Base-by-base conservation (phyloP, 1,140 invertebrate species). In the Drosophila serrata region DNA sequence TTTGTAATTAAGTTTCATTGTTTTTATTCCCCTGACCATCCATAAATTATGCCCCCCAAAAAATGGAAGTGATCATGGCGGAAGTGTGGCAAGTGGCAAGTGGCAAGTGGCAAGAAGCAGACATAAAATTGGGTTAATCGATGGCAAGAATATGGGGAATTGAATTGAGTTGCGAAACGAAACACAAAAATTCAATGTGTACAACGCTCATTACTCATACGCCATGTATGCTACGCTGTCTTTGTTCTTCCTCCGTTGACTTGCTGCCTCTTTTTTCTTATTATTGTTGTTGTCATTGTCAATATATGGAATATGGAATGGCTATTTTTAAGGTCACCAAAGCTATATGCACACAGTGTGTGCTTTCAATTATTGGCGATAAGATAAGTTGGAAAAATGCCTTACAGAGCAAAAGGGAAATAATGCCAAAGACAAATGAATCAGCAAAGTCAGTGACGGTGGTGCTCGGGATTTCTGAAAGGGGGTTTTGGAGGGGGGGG, bases 251-350 rank as follows among this genome's bases (percentile, higher is more conserved):
- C 58, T 60, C 53, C 11, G 55, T 42, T 73, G 51, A 39, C 35
- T 58, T 39, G 37, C 24, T 24, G 24, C 24, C 27, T 27, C 0
- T 48, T n/a, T 1, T 9, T n/a, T 0, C n/a, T n/a, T 37, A 5
- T 46, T 58, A 5, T 49, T 19, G 40, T 35, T 48, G n/a, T 65
- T 65, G 29, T 13, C 59, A 27, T 75, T 75, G 42, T 75, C 43
- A 69, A 77, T 68, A 77, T 68, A 55, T 58, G 73, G 73, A 29
- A 73, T 58, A 59, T 53, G 77, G 48, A 80, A 80, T 82, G 79
- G 60, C 72, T 79, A 69, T 80, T 73, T 87, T 86, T 82, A 86
- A 87, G 82, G 82, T 86, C 84, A 46, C 35, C 61, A 24, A 37
- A 69, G 64, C 62, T 64, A 61, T 62, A 61, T 59, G 57, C 22